Conservation (phyloP, 2,888 invertebrate species). For the Rotaria sp. region DNA sequence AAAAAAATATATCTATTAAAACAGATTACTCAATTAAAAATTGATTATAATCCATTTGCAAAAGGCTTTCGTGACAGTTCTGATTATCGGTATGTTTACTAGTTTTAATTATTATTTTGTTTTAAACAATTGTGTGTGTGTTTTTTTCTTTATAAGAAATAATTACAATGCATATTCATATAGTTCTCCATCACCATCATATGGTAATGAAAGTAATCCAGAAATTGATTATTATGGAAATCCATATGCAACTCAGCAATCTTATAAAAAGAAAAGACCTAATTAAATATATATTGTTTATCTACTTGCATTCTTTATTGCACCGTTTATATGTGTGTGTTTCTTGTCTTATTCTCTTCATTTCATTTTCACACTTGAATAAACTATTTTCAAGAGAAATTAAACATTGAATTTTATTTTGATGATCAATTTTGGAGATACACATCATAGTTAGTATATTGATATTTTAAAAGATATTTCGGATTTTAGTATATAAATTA, state of each 20-base stretch:
- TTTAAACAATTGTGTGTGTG: neutral
- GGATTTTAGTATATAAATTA: no score
- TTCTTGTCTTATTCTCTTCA: neutral
- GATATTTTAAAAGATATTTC: no score
- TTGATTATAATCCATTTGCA: slow-evolving; percentile 56
- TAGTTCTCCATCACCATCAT: neutral
- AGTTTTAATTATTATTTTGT: neutral
- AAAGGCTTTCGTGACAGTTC: slow-evolving; percentile 56
- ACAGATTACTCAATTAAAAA: slow-evolving; percentile 56
- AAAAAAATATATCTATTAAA: neutral
- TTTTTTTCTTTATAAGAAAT: neutral
- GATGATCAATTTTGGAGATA: no score
- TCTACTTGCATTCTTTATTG: neutral
- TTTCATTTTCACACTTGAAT: neutral
- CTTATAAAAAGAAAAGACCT: neutral
- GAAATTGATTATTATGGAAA: neutral
- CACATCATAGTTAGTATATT: no score
- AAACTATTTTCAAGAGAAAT: neutral
- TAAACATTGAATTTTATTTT: no score
- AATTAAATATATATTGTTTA: neutral
- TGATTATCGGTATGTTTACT: slow-evolving; percentile 2
- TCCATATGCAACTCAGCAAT: neutral
- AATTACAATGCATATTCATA: neutral
- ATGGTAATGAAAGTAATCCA: neutral
- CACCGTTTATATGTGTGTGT: neutral